A percentile compares a stretch with the other conserved stretches of the same genome.
phyloP scores from a whole-genome alignment of 2,797 vertebrate species.

The Fistularia commersonii region DNA sequence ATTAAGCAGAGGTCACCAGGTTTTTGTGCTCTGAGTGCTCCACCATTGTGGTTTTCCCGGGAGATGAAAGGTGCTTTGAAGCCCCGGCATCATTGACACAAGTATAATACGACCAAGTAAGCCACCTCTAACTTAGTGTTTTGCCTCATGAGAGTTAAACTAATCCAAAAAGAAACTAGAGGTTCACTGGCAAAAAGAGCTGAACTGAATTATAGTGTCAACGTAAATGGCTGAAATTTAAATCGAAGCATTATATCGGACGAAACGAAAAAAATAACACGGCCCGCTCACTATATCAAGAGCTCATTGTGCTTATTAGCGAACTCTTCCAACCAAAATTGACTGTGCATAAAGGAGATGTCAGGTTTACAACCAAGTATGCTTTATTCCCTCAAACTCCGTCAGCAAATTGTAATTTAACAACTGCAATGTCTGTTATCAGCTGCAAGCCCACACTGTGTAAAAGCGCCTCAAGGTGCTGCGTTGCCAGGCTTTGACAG shows the following conservation, averaged over 20 bases:
- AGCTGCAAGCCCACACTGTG: slow-evolving; percentile 49
- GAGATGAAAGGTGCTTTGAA: slow-evolving; percentile 65
- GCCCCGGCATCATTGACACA: no score
- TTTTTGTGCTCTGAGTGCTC: slow-evolving; percentile 50
- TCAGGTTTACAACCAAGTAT: slow-evolving; percentile 53
- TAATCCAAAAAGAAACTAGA: no score
- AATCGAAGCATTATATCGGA: no score
- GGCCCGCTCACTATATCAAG: background rate
- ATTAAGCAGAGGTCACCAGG: slow-evolving; percentile 66
- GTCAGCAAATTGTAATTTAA: slow-evolving; percentile 68
- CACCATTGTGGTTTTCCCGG: slow-evolving; percentile 58
- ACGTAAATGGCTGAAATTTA: no score
- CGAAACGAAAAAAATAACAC: slow-evolving; percentile 6
- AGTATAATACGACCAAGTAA: no score
- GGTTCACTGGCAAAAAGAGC: no score
- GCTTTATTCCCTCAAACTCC: slow-evolving; percentile 54
- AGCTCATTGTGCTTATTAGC: slow-evolving; percentile 23
- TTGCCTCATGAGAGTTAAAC: no score
- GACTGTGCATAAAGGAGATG: slow-evolving; percentile 41
- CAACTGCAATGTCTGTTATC: slow-evolving; percentile 62
- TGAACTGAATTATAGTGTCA: no score
- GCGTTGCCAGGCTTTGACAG: slow-evolving; percentile 59
- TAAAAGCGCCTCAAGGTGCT: slow-evolving; percentile 51
- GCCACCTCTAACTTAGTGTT: no score
- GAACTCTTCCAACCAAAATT: slow-evolving; percentile 35